A percentile compares a stretch with the other conserved stretches of the same genome.
Evolutionary conservation across 2,113 vertebrate species (phyloP).

Genomic region (Muntiacus muntjak): DNA sequence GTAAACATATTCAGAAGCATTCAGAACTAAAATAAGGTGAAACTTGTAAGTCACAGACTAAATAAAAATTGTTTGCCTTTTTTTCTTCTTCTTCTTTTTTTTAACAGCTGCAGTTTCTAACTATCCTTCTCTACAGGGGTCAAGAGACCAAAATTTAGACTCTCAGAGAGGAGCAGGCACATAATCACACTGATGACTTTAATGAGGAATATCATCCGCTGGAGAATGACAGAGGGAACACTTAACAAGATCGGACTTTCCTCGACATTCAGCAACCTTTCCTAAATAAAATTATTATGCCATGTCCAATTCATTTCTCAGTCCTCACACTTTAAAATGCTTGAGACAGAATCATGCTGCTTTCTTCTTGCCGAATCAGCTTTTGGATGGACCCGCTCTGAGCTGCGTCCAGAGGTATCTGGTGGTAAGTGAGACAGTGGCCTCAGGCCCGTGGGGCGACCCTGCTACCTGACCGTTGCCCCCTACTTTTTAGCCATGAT

Average conservation of each 20-base stretch:
- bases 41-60: background rate
- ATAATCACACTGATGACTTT: slow-evolving; percentile 59
- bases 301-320: slow-evolving; percentile 67
- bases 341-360: slow-evolving; percentile 45
- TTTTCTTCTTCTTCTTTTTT: background rate
- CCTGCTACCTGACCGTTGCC: accelerated
- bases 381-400: slow-evolving; percentile 23
- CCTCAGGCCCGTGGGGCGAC: background rate
- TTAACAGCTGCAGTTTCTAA: background rate
- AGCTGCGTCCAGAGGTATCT: slow-evolving; percentile 43
- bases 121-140: background rate
- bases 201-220: slow-evolving; percentile 71
- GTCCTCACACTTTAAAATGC: slow-evolving; percentile 64
- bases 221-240: slow-evolving; percentile 59
- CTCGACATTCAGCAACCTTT: slow-evolving; percentile 65
- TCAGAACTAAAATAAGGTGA: background rate
- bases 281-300: slow-evolving; percentile 71
- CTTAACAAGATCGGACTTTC: slow-evolving; percentile 62
- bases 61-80: background rate
- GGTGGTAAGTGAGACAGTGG: slow-evolving; percentile 1
- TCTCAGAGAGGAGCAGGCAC: background rate
- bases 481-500: background rate
- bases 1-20: background rate
- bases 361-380: slow-evolving; percentile 57
- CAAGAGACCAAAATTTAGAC: slow-evolving; percentile 53